phyloP scores from a whole-genome alignment of 2,888 invertebrate species.

The Poecilus cupreus region DNA sequence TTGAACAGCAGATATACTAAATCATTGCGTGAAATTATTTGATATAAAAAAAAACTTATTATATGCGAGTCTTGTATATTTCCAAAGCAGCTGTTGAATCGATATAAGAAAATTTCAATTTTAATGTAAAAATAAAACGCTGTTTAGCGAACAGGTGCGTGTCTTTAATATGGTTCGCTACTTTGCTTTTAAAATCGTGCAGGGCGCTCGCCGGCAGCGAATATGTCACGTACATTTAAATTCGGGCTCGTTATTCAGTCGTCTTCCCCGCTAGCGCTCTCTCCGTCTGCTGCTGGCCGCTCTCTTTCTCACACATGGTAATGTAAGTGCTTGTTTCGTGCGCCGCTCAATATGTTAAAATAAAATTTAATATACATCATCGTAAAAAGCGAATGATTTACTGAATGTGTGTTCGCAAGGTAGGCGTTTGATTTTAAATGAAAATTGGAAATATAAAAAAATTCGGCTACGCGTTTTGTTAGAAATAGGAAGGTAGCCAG shows the following conservation, averaged over 20 bases:
- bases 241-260: slow-evolving; percentile 43
- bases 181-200: slow-evolving; percentile 44
- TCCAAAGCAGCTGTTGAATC: slow-evolving; percentile 22
- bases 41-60: not conserved
- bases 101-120: slow-evolving; percentile 54
- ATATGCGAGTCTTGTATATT: not conserved
- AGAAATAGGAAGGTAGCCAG: not conserved
- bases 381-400: slow-evolving; percentile 24
- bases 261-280: not conserved
- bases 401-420: not conserved
- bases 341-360: slow-evolving; percentile 31
- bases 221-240: slow-evolving; percentile 45
- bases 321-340: not conserved
- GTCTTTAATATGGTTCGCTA: slow-evolving; percentile 56
- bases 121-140: slow-evolving; percentile 51
- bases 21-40: slow-evolving; percentile 10
- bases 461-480: not conserved
- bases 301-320: not conserved
- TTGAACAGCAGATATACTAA: not conserved
- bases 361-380: slow-evolving; percentile 38
- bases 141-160: slow-evolving; percentile 51
- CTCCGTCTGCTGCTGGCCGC: not conserved
- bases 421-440: not conserved
- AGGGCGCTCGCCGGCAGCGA: slow-evolving; percentile 11
- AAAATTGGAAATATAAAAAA: slow-evolving; percentile 13